These are phyloP conservation scores for Marmota flaviventris DNA, from an alignment of 2,113 vertebrate genomes.

Conservation along the genomic window DNA sequence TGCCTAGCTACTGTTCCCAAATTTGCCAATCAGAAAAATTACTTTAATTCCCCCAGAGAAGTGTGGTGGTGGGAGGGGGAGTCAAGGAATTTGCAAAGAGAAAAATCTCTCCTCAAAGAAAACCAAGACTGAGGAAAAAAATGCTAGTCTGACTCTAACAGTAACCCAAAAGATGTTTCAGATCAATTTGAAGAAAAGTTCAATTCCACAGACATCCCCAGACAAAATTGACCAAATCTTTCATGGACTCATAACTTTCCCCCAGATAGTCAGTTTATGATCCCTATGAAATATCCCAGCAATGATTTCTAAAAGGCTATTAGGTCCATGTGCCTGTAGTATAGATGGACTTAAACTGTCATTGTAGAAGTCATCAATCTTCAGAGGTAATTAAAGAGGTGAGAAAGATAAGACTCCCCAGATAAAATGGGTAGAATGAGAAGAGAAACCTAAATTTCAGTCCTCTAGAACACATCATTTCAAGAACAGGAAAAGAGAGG, in stretches of 20 bases:
- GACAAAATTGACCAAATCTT: constrained; percentile 24
- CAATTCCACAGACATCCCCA: neutral
- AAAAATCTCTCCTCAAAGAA: constrained; percentile 5
- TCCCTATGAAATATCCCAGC: neutral
- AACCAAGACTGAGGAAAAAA: neutral
- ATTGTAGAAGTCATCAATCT: neutral
- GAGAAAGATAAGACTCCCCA: neutral
- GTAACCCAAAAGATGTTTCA: constrained; percentile 37
- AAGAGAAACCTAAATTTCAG: neutral
- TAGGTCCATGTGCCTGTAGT: neutral
- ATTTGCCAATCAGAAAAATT: constrained; percentile 40
- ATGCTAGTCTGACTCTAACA: neutral
- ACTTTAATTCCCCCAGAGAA: neutral
- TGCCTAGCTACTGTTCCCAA: neutral
- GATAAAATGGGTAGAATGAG: neutral
- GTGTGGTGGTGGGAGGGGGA: neutral
- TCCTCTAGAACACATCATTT: neutral
- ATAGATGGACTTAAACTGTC: neutral
- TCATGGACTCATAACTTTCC: neutral
- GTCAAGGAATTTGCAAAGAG: neutral
- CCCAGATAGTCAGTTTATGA: neutral
- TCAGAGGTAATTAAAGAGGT: neutral
- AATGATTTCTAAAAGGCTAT: neutral
- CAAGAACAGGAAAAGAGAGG: neutral
- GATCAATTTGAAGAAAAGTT: constrained; percentile 29